A percentile compares a stretch with the other conserved stretches of the same genome.
Evolutionary conservation across 2,888 invertebrate species (phyloP).

Genomic region (Scaptomyza parva): DNA sequence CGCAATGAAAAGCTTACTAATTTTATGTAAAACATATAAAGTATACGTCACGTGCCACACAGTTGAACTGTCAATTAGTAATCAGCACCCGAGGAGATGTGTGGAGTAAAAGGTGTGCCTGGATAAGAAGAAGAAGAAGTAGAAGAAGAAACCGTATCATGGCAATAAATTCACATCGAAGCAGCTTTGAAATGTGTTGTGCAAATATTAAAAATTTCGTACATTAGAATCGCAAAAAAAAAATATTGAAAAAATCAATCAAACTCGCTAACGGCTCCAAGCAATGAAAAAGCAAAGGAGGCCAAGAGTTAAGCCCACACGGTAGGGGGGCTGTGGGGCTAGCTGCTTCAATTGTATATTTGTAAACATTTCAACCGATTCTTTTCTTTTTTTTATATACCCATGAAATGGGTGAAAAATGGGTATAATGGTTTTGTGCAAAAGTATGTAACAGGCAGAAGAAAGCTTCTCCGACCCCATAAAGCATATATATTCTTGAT

Average conservation of each 20-base stretch:
- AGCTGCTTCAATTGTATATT: slow-evolving; percentile 28
- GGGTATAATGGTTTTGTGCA: neutral
- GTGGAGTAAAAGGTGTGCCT: neutral
- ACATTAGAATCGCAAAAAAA: slow-evolving; percentile 49
- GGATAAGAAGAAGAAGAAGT: too few relatives aligned
- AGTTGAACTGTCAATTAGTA: slow-evolving; percentile 3
- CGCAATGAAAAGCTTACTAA: neutral
- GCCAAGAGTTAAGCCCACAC: neutral
- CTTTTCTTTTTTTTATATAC: neutral
- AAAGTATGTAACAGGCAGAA: too few relatives aligned
- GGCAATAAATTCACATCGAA: slow-evolving; percentile 36
- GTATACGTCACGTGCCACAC: slow-evolving; percentile 24
- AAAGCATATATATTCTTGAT: too few relatives aligned
- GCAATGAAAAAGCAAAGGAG: slow-evolving; percentile 14
- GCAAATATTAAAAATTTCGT: slow-evolving; percentile 53
- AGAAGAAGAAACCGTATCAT: too few relatives aligned
- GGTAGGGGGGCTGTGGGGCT: neutral
- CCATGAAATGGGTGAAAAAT: too few relatives aligned
- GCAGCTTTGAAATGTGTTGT: slow-evolving; percentile 39
- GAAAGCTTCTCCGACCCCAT: too few relatives aligned
- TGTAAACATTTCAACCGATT: slow-evolving; percentile 59
- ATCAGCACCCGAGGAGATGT: neutral
- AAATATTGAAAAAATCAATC: too few relatives aligned
- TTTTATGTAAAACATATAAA: slow-evolving; percentile 19
- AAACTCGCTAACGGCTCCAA: slow-evolving; percentile 21